These are phyloP conservation scores for Myotis lucifugus DNA, from an alignment of 2,113 vertebrate genomes.

Conservation along the genomic window DNA sequence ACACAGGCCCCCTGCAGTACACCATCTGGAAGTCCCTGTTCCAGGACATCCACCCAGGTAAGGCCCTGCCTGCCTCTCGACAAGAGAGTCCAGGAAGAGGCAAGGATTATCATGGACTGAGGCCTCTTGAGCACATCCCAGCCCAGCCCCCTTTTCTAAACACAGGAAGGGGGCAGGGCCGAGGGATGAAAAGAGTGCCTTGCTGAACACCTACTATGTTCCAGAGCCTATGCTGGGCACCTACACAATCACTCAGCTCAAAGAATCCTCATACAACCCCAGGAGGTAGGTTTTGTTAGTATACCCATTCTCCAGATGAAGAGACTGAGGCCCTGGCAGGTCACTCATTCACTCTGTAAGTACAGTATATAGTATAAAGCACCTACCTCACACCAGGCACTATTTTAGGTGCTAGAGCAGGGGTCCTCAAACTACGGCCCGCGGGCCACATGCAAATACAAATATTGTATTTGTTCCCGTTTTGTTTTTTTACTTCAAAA, in stretches of 20 bases:
- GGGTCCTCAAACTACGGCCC: too few relatives aligned
- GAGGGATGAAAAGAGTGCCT: neutral
- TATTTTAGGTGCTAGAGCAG: neutral
- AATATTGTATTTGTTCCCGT: too few relatives aligned
- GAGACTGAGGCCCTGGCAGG: neutral
- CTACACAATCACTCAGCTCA: neutral
- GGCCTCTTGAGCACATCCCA: neutral
- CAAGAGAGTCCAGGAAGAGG: neutral
- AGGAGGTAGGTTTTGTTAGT: neutral
- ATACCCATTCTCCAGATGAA: neutral
- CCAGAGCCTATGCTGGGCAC: neutral
- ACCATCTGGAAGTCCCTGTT: conserved; percentile 99
- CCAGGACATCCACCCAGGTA: conserved; percentile 98
- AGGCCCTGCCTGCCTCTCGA: conserved; percentile 49
- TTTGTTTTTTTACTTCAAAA: too few relatives aligned
- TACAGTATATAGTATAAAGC: neutral
- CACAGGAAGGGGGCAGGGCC: neutral
- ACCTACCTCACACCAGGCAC: neutral
- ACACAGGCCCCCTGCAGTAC: conserved; percentile 97
- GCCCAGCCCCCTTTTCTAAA: neutral
- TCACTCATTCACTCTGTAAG: neutral
- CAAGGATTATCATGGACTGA: neutral
- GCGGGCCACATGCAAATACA: too few relatives aligned
- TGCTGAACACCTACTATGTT: neutral
- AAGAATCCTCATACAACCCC: neutral